Conservation (phyloP, 2,888 invertebrate species). For the Cataglyphis altisquamis region DNA sequence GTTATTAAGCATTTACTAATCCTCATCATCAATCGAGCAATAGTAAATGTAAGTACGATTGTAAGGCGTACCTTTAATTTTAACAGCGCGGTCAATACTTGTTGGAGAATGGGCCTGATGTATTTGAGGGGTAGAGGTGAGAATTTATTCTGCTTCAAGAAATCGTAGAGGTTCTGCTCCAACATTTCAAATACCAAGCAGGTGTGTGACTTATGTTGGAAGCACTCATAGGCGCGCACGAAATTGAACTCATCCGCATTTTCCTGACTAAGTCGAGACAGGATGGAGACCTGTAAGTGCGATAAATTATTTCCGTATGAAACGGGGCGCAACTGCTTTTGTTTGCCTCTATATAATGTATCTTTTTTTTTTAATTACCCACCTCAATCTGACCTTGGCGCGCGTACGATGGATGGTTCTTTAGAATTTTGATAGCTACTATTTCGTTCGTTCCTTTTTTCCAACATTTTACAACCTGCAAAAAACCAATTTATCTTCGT, state of each 20-base stretch:
- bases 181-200: conserved; percentile 99
- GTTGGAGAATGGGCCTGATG: conserved; percentile 99
- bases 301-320: background rate
- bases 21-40: background rate
- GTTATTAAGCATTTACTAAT: background rate
- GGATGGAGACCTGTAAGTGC: conserved; percentile 91
- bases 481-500: conserved; percentile 32
- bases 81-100: conserved; percentile 95
- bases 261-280: conserved; percentile 97
- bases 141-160: conserved; percentile 99
- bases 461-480: conserved; percentile 99
- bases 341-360: background rate
- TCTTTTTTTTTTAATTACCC: conserved; percentile 59
- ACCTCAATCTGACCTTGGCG: conserved; percentile 99
- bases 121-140: conserved; percentile 99
- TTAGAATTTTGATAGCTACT: conserved; percentile 99
- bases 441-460: conserved; percentile 99
- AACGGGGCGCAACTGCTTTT: background rate
- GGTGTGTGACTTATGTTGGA: conserved; percentile 99
- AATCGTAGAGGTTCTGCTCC: conserved; percentile 99
- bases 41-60: too few species aligned
- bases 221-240: conserved; percentile 99
- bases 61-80: conserved; percentile 92
- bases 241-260: conserved; percentile 99
- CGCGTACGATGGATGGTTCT: conserved; percentile 99